Evolutionary conservation across 2,888 invertebrate species (phyloP), one percentile per base, ranked within the genome.

Genomic region (Caenorhabditis uteleia): DNA sequence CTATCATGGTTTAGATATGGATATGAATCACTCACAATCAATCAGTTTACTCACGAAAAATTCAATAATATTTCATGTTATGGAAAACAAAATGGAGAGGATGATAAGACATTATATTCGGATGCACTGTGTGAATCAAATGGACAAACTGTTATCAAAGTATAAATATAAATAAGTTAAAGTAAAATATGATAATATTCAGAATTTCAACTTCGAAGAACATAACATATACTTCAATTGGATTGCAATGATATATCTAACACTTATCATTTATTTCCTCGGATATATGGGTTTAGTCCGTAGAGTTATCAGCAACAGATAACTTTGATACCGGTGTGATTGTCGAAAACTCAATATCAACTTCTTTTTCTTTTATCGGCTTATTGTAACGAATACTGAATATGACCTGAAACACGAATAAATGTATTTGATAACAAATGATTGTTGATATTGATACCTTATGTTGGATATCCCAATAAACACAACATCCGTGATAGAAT

Each of bases 11-110:
- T 80, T 60, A 77, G 80, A 23, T 80, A 70, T 44, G 80, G 79
- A 21, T 80, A 70, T 54, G 80, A 80, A 92, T 92, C 77, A 7
- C 57, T 77, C 7, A 65, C 75, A 16, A 50, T 80, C 38, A 78
- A 74, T 39, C 72, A 78, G 43, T 79, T 74, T 33, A 20, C 48
- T 16, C 29, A 66, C 31, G 44, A 59, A n/a, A 33, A 51, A 12
- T 58, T 57, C 49, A 18, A 90, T 90, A 70, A 88, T 90, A 91
- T 74, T 38, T 43, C 68, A 0, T 78, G 78, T 45, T 7, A n/a
- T n/a, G n/a, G n/a, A n/a, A n/a, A n/a, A n/a, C n/a, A n/a, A n/a
- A n/a, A n/a, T n/a, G 12, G 10, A 18, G 31, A 31, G 14, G 14
- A 31, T 8, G 31, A 31, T n/a, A n/a, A n/a, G n/a, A n/a, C n/a